Percentiles rank a stretch among this genome's conserved stretches.
Conservation (phyloP, 2,797 vertebrate genomes). For the Nyctibius grandis region DNA sequence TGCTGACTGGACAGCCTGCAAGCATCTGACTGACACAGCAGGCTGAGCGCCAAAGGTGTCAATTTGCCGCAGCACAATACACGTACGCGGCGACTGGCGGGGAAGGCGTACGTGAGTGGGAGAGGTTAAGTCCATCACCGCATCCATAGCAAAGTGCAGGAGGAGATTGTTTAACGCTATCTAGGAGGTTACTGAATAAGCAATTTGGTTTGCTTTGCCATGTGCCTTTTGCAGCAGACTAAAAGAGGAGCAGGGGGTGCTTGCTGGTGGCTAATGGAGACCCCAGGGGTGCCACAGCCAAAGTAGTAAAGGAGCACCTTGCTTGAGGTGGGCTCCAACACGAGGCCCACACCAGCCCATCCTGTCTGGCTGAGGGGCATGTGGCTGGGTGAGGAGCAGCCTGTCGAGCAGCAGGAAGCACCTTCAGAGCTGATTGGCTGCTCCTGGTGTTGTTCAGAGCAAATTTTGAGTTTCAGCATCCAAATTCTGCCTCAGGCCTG, state of each 20-base stretch:
- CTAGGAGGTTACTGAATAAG: not conserved
- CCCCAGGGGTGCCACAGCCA: not conserved
- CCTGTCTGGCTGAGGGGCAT: accelerated
- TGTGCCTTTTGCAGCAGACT: not conserved
- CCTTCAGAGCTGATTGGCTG: not conserved
- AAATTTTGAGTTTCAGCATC: not conserved
- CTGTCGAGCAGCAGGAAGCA: not conserved
- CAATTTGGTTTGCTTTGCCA: not conserved
- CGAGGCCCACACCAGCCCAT: accelerated
- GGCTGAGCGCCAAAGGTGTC: not conserved
- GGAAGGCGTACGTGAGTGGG: accelerated
- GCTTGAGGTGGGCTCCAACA: not conserved
- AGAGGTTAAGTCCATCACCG: not conserved
- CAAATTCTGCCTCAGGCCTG: not conserved
- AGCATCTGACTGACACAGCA: not conserved
- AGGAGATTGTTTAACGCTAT: not conserved
- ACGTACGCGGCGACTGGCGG: accelerated
- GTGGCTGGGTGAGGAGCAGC: not conserved
- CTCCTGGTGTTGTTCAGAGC: not conserved
- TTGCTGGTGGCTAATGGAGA: not conserved
- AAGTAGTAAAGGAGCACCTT: not conserved
- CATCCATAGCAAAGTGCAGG: not conserved
- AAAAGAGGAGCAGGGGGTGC: not conserved
- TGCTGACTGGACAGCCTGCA: not conserved
- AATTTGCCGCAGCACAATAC: not conserved